Percentiles rank a stretch among this genome's conserved stretches.
Evolutionary conservation across 92 coral and sea anemone genomes (phyloP).

Genomic region (Anthopleura xanthogrammica): DNA sequence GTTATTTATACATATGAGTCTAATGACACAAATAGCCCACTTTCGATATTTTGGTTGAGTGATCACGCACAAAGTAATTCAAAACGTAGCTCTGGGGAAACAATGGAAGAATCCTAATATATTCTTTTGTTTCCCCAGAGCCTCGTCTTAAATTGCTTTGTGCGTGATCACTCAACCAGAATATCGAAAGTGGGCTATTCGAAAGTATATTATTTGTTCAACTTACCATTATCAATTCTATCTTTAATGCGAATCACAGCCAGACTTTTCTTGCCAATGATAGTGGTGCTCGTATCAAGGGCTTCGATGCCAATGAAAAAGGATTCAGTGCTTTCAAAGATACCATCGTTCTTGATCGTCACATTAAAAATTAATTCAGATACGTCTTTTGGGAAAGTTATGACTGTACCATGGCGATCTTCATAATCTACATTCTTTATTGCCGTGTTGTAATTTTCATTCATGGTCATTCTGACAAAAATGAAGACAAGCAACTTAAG

Average conservation of each 20-base stretch:
- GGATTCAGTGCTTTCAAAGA: slow-evolving; percentile 5
- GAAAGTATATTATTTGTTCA: neutral
- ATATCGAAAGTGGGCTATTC: neutral
- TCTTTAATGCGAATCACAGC: slow-evolving; percentile 3
- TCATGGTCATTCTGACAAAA: neutral
- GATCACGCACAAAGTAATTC: no score
- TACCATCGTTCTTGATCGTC: neutral
- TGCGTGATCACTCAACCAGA: no score
- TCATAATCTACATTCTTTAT: neutral
- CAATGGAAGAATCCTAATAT: no score
- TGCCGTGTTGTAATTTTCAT: slow-evolving; percentile 1
- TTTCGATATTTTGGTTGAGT: no score
- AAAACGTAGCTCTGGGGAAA: no score
- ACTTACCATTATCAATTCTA: slow-evolving; percentile 8
- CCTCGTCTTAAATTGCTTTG: no score
- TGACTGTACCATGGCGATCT: no score
- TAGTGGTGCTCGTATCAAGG: neutral
- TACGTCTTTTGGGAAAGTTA: neutral
- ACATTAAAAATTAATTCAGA: neutral
- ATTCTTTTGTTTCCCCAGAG: no score
- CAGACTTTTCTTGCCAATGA: slow-evolving; percentile 3
- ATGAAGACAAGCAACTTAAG: neutral
- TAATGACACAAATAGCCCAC: no score
- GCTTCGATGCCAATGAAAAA: slow-evolving; percentile 9
- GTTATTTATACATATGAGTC: no score